Evolutionary conservation across 2,797 vertebrate species (phyloP).

Genomic region (Melopsittacus undulatus): DNA sequence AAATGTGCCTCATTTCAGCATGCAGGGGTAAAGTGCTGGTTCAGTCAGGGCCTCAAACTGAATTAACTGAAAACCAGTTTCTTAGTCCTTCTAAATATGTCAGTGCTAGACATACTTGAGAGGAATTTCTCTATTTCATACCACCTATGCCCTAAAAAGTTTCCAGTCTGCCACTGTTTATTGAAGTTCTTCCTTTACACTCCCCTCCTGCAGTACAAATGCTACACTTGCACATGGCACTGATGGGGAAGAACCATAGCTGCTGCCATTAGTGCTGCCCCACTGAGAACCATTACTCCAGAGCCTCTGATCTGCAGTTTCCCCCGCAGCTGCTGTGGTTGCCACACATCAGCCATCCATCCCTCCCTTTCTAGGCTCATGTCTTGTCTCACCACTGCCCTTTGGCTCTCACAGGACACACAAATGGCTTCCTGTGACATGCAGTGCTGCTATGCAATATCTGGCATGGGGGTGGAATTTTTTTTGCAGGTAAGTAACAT

Average conservation of each 20-base stretch:
- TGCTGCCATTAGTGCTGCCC: background rate
- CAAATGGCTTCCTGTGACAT: background rate
- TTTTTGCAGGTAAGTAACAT: background rate
- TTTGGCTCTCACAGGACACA: background rate
- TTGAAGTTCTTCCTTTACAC: background rate
- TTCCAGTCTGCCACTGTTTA: background rate
- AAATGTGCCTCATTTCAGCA: background rate
- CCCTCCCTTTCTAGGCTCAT: background rate
- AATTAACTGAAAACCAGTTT: background rate
- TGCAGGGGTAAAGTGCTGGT: background rate
- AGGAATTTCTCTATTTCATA: background rate
- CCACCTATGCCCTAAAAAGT: background rate
- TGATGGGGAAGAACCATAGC: background rate
- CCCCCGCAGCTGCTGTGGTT: background rate
- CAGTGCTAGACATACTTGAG: background rate
- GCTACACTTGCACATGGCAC: background rate
- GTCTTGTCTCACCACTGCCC: background rate
- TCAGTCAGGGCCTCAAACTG: background rate
- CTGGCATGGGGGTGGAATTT: background rate
- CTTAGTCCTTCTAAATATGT: background rate
- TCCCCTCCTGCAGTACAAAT: background rate
- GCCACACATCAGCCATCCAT: background rate
- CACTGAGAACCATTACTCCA: background rate
- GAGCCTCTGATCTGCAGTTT: background rate
- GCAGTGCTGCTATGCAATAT: fast-evolving